Evolutionary conservation across 2,113 vertebrate genomes (phyloP).

Genomic region (Tachysurus fulvidraco): DNA sequence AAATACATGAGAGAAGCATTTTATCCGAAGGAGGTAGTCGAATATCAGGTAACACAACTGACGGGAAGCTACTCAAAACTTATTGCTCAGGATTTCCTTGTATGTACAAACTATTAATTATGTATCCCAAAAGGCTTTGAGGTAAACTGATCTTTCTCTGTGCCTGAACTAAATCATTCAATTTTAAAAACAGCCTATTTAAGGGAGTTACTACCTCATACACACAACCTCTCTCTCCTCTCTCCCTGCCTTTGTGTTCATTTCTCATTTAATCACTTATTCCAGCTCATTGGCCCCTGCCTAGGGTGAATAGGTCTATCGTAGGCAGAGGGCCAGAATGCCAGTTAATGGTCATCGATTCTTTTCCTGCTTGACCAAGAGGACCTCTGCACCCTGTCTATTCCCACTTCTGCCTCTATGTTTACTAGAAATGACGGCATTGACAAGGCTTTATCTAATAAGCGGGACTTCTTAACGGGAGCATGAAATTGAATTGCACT

Average conservation of each 20-base stretch:
- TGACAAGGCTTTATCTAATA: slow-evolving; percentile 57
- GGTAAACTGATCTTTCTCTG: slow-evolving; percentile 11
- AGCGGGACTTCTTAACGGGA: slow-evolving; percentile 51
- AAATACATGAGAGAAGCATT: background rate
- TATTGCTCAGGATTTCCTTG: slow-evolving; percentile 45
- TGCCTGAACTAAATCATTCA: slow-evolving; percentile 14
- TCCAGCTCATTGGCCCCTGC: slow-evolving; percentile 42
- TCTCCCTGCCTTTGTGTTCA: background rate
- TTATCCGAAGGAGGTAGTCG: slow-evolving; percentile 30
- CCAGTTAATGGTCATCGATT: slow-evolving; percentile 56
- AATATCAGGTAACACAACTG: slow-evolving; percentile 42
- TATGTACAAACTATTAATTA: slow-evolving; percentile 35
- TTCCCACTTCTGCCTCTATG: slow-evolving; percentile 54
- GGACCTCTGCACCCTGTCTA: slow-evolving; percentile 48
- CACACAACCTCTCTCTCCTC: slow-evolving; percentile 2
- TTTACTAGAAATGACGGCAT: slow-evolving; percentile 58
- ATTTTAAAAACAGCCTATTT: slow-evolving; percentile 22
- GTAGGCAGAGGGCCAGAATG: slow-evolving; percentile 43
- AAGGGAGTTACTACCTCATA: slow-evolving; percentile 18
- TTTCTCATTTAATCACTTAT: slow-evolving; percentile 20
- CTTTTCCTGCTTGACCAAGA: slow-evolving; percentile 39
- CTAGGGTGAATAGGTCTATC: slow-evolving; percentile 31
- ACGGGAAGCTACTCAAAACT: slow-evolving; percentile 25
- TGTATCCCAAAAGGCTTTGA: slow-evolving; percentile 20
- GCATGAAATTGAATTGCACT: slow-evolving; percentile 51